A percentile compares a stretch with the other conserved stretches of the same genome.
Conservation (phyloP, 2,113 vertebrate species). For the human (Homo sapiens) region GRCh38 chr2:194823001-194823500, state of each 20-base stretch:
- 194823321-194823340: neutral
- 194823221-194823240: neutral
- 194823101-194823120: neutral
- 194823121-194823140: neutral
- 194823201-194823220: neutral
- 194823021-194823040: conserved; percentile 46
- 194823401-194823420: neutral
- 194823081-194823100: neutral
- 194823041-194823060: neutral
- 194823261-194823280: neutral
- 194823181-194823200: no score
- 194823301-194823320: neutral
- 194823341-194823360: neutral
- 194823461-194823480: neutral
- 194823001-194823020: conserved; percentile 1
- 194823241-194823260: neutral
- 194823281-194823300: neutral
- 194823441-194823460: neutral
- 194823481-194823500: neutral
- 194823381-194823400: neutral
- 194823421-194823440: neutral
- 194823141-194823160: neutral
- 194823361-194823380: neutral
- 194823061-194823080: neutral
- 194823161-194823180: no score